Conservation (phyloP, 2,888 invertebrate genomes). For the Mesodorylaimus sp. region DNA sequence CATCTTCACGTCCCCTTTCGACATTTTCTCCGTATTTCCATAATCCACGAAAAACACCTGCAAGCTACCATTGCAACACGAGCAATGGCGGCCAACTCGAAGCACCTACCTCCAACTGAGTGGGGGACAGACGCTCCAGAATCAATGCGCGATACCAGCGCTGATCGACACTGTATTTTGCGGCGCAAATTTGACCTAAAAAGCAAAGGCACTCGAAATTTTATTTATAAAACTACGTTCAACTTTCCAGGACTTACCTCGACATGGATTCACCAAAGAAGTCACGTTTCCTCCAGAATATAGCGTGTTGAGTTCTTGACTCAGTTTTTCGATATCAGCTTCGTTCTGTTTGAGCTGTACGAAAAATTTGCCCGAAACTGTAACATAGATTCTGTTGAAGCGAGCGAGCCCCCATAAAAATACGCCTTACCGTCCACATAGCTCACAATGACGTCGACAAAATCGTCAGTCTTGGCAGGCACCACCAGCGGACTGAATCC, state of each 20-base stretch:
- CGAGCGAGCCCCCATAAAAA: too few relatives aligned
- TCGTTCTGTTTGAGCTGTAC: background rate
- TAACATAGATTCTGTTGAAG: too few relatives aligned
- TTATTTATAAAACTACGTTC: background rate
- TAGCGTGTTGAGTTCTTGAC: background rate
- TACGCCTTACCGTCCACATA: background rate
- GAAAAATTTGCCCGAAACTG: background rate
- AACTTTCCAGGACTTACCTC: background rate
- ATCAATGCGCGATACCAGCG: background rate
- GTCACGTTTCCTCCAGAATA: background rate
- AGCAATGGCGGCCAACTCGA: too few relatives aligned
- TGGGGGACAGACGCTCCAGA: background rate
- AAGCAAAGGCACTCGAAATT: background rate
- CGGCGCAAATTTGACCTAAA: background rate
- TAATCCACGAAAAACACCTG: background rate
- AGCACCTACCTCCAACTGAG: constrained; percentile 12
- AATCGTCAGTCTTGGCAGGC: background rate
- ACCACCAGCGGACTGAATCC: too few relatives aligned
- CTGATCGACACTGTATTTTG: background rate
- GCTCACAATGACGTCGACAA: background rate
- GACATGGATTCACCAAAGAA: background rate
- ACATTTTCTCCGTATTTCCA: background rate
- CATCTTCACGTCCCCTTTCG: background rate
- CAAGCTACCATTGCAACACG: background rate
- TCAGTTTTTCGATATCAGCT: background rate